Evolutionary conservation across 1,140 invertebrate species (phyloP).

Genomic region (Rhopalosiphum padi): DNA sequence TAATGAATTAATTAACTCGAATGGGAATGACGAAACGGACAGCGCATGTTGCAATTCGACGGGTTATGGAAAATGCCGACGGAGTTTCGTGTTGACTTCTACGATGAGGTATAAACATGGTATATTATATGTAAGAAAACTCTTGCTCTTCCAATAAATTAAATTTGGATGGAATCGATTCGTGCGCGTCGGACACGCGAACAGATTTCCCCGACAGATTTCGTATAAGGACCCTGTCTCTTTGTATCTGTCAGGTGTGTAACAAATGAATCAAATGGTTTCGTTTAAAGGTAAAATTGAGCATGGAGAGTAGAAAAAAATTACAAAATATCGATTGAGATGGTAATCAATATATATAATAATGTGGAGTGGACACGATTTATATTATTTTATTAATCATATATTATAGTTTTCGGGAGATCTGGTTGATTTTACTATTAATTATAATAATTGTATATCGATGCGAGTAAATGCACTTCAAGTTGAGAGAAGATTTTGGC

Average conservation of each 20-base stretch:
- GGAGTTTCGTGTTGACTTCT: not conserved
- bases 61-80: not conserved
- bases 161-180: slow-evolving; percentile 44
- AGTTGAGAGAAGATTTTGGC: not conserved
- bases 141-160: slow-evolving; percentile 16
- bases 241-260: slow-evolving; percentile 12
- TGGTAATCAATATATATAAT: not conserved
- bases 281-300: slow-evolving; percentile 41
- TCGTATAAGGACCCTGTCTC: slow-evolving; percentile 46
- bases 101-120: not conserved
- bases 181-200: not conserved
- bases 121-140: not conserved
- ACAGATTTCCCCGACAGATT: slow-evolving; percentile 31
- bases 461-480: slow-evolving; percentile 36
- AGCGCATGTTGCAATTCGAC: not conserved
- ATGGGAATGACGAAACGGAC: not conserved
- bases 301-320: slow-evolving; percentile 26
- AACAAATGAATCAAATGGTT: not conserved
- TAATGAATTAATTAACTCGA: not conserved
- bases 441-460: not conserved
- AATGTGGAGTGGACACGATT: not conserved
- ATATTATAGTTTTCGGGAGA: not conserved
- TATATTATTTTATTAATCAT: not conserved
- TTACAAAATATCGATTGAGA: slow-evolving; percentile 29
- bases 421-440: not conserved